These are phyloP conservation scores for Monochamus alternatus DNA, from an alignment of 2,888 invertebrate species.

Conservation along the genomic window DNA sequence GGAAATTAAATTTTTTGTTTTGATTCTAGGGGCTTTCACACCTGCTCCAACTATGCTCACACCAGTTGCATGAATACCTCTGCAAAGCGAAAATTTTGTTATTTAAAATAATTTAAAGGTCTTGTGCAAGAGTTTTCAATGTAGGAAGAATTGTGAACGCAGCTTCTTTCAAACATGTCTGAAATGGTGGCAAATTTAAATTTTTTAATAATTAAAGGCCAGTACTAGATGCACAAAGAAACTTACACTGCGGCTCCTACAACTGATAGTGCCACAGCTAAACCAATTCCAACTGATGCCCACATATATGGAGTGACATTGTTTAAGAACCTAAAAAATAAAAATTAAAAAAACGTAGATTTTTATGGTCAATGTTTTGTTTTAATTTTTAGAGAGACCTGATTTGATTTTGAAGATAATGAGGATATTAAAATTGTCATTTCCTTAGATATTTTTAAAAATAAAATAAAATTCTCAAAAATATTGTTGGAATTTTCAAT, in stretches of 20 bases:
- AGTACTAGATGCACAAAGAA: neutral
- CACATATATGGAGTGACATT: conserved; percentile 97
- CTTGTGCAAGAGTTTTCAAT: no score
- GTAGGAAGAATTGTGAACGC: neutral
- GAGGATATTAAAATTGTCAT: no score
- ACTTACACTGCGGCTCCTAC: conserved; percentile 94
- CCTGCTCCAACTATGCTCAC: conserved; percentile 97
- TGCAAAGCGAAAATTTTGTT: no score
- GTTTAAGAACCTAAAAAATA: conserved; percentile 80
- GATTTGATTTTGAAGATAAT: no score
- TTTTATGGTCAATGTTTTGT: neutral
- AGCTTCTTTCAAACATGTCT: neutral
- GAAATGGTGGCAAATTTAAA: conserved; percentile 12
- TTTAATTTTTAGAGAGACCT: no score
- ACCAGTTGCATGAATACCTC: conserved; percentile 97
- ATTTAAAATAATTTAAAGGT: no score
- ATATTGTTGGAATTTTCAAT: no score
- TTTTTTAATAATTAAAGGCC: conserved; percentile 17
- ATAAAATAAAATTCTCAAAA: no score
- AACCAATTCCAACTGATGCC: conserved; percentile 92
- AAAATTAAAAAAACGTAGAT: neutral
- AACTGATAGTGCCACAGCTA: conserved; percentile 95
- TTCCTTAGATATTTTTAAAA: no score
- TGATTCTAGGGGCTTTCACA: conserved; percentile 98
- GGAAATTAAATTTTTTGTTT: conserved; percentile 99